These are phyloP conservation scores for Parauchenoglanis ngamensis DNA, from an alignment of 2,797 vertebrate species.

Conservation along the genomic window DNA sequence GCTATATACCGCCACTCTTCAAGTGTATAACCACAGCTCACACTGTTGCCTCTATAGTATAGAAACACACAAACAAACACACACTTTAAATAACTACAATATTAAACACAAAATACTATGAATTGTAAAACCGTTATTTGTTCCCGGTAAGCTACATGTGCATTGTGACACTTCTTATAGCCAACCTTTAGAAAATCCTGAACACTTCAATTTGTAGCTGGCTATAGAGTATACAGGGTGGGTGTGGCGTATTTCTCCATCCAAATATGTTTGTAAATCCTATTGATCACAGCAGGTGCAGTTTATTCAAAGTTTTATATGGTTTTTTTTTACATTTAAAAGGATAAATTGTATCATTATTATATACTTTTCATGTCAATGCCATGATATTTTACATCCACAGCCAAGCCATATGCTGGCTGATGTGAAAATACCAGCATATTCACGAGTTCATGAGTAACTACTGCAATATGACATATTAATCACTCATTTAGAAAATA, in stretches of 20 bases:
- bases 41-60: not conserved
- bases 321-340: not conserved
- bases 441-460: not conserved
- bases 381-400: not conserved
- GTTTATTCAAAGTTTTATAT: not conserved
- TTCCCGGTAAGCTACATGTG: not conserved
- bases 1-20: not conserved
- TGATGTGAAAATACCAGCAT: not conserved
- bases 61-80: conserved; percentile 31
- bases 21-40: not conserved
- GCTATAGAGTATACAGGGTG: not conserved
- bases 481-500: not conserved
- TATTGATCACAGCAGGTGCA: not conserved
- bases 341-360: not conserved
- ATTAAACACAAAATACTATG: not conserved
- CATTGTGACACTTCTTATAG: not conserved
- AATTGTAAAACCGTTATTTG: not conserved
- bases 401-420: not conserved
- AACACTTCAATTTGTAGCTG: not conserved
- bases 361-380: not conserved
- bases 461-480: not conserved
- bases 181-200: not conserved
- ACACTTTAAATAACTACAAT: not conserved
- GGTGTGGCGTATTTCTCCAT: not conserved
- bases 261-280: not conserved